Evolutionary conservation across 1,140 invertebrate genomes (phyloP).

Genomic region (Acyrthosiphon pisum): DNA sequence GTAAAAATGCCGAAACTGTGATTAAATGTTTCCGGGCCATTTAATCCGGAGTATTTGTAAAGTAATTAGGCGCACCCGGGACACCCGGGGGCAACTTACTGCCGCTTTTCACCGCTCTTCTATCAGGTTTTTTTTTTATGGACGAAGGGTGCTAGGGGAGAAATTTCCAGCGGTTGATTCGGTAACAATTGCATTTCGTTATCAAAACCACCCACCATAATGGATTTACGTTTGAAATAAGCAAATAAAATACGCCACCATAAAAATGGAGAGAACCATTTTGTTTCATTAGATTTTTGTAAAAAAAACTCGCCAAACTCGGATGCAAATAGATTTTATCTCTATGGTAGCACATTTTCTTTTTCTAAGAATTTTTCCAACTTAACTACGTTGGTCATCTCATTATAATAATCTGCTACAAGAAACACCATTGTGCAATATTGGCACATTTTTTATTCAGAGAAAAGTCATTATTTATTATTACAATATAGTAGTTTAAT

Average conservation of each 20-base stretch:
- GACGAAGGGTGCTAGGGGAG: neutral
- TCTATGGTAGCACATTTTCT: neutral
- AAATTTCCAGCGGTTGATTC: slow-evolving; percentile 53
- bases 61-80: slow-evolving; percentile 55
- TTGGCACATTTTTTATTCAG: neutral
- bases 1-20: slow-evolving; percentile 56
- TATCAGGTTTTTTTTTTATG: neutral
- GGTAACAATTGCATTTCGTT: slow-evolving; percentile 55
- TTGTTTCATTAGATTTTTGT: neutral
- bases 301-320: neutral
- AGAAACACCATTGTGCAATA: neutral
- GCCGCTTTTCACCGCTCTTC: neutral
- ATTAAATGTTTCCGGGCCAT: slow-evolving; percentile 56
- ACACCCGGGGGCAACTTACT: slow-evolving; percentile 27
- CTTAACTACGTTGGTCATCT: neutral
- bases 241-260: slow-evolving; percentile 5
- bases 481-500: neutral
- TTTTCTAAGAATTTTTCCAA: neutral
- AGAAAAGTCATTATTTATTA: neutral
- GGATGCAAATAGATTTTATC: neutral
- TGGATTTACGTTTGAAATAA: slow-evolving; percentile 36
- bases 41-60: slow-evolving; percentile 53
- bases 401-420: neutral
- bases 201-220: slow-evolving; percentile 34
- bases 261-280: neutral